Evolutionary conservation across 2,113 vertebrate genomes (phyloP).

Genomic region (Solea senegalensis): DNA sequence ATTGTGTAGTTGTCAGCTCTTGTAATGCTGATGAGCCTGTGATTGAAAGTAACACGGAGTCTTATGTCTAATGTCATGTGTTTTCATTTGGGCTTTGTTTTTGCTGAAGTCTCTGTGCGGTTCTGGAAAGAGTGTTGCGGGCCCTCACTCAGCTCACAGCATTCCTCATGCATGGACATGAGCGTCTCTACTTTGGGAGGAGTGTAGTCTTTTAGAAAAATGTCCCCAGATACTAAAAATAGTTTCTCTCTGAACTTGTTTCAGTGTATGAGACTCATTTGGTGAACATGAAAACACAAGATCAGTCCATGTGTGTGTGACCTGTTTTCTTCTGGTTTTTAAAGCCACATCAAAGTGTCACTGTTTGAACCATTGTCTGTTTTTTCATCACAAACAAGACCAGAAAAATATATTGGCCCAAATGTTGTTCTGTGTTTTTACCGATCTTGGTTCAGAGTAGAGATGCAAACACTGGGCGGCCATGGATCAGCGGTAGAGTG

Average conservation of each 20-base stretch:
- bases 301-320: slow-evolving; percentile 47
- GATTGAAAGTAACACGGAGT: slow-evolving; percentile 46
- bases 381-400: slow-evolving; percentile 62
- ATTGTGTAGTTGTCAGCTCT: slow-evolving; percentile 32
- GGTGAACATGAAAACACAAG: slow-evolving; percentile 60
- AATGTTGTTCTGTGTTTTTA: slow-evolving; percentile 5
- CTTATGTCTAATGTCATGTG: no score
- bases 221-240: slow-evolving; percentile 67
- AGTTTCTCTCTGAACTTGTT: slow-evolving; percentile 45
- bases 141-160: slow-evolving; percentile 37
- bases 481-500: no score
- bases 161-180: slow-evolving; percentile 30
- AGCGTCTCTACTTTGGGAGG: slow-evolving; percentile 14
- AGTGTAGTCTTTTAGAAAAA: slow-evolving; percentile 31
- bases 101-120: slow-evolving; percentile 51
- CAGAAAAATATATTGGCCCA: slow-evolving; percentile 1
- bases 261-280: slow-evolving; percentile 68
- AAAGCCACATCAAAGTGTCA: slow-evolving; percentile 75
- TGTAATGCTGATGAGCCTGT: slow-evolving; percentile 12
- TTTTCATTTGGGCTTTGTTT: slow-evolving; percentile 67
- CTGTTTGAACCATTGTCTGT: slow-evolving; percentile 53
- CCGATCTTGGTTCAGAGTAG: slow-evolving; percentile 19
- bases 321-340: slow-evolving; percentile 59
- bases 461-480: no score
- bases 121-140: slow-evolving; percentile 50